phyloP scores from a whole-genome alignment of 2,113 vertebrate species.

The Nerophis lumbriciformis region DNA sequence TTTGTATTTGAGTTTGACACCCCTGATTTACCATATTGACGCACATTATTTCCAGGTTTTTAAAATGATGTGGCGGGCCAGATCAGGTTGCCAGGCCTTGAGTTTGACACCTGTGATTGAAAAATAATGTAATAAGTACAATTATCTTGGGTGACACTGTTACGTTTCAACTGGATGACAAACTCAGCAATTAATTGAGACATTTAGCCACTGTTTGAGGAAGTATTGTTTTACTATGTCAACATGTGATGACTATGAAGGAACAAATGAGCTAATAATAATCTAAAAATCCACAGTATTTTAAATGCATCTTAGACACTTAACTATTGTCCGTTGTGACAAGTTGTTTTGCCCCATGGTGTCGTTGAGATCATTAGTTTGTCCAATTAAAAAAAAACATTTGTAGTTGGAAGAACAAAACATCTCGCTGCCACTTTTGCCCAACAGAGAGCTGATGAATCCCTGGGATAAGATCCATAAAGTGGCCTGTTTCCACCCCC shows the following conservation, averaged over 20 bases:
- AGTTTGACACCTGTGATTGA: too few relatives aligned
- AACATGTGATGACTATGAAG: background rate
- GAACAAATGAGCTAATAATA: background rate
- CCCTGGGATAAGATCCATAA: conserved; percentile 58
- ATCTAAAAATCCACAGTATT: too few relatives aligned
- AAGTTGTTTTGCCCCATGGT: conserved; percentile 15
- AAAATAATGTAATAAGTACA: too few relatives aligned
- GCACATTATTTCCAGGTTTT: too few relatives aligned
- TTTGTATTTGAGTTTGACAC: too few relatives aligned
- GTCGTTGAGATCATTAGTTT: conserved; percentile 29
- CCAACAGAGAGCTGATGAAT: conserved; percentile 60
- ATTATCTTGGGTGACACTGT: too few relatives aligned
- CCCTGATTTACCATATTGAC: too few relatives aligned
- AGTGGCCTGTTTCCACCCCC: conserved; percentile 47
- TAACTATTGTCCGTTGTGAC: conserved; percentile 6
- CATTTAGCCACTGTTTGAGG: background rate
- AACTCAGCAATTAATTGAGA: too few relatives aligned
- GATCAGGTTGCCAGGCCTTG: too few relatives aligned
- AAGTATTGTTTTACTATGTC: background rate
- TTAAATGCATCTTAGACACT: background rate
- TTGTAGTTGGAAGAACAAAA: conserved; percentile 46
- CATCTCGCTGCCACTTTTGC: conserved; percentile 52
- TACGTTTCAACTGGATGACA: too few relatives aligned
- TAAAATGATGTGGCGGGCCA: too few relatives aligned
- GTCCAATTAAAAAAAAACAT: conserved; percentile 22